Evolutionary conservation across 2,888 invertebrate genomes (phyloP), one percentile per base, ranked within the genome.

Genomic region (Operophtera brumata): DNA sequence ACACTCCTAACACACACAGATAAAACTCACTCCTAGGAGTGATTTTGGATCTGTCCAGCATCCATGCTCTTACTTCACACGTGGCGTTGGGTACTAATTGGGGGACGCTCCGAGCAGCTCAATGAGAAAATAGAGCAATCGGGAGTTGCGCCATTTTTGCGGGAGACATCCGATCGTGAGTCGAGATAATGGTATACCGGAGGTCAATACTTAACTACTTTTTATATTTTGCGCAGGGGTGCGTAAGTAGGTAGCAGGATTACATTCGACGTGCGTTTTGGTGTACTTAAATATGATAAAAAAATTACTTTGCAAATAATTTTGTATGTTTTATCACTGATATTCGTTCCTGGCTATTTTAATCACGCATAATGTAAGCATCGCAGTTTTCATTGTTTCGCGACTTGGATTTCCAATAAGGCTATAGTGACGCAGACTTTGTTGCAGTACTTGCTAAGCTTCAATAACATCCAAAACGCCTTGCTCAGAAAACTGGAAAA

Each of bases 1-100:
- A 20, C 20, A 20, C 20, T 20, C 20, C 20, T 20, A 20, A 20
- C 20, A 20, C 20, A 20, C 20, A 20, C 20, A 20, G 20, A 20
- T 20, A 20, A 20, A 20, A 20, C 20, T 20, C 20, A 20, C 20
- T 20, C 4, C 20, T 86, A 87, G 85, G 86, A 86, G 82, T 78
- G 86, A 82, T 81, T 85, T 86, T 82, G 83, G 86, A 85, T 85
- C 84, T 80, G 82, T 79, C 78, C 80, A 70, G 77, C 70, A 69
- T 72, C 72, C 77, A 72, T 75, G 73, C 76, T 74, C 78, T 80
- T 77, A 80, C 81, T 86, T 84, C 81, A 77, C 86, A 85, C 84
- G 82, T 82, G 82, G 81, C 70, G 67, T 67, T 78, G 80, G 70
- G 70, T 70, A 71, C 82, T 85, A 85, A 87, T 86, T 85, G 84